Percentiles rank a stretch among this genome's conserved stretches.
phyloP scores from a whole-genome alignment of 1,140 invertebrate genomes.

The Microvelia longipes region DNA sequence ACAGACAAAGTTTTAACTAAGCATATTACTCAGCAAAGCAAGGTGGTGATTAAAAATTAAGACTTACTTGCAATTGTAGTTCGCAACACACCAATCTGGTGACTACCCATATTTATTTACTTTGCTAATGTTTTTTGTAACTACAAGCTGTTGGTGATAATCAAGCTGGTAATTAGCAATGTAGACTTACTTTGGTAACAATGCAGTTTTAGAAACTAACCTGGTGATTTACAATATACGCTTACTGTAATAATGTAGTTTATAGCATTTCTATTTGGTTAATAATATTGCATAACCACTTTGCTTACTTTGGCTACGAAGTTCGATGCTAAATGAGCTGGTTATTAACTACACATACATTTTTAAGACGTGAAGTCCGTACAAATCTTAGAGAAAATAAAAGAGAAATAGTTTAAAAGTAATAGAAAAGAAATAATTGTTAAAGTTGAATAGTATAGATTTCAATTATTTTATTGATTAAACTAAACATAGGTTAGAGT shows the following conservation, averaged over 20 bases:
- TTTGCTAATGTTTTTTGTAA: neutral
- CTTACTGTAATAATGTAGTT: too few relatives aligned
- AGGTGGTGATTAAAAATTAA: neutral
- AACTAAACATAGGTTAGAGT: neutral
- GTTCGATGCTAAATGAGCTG: too few relatives aligned
- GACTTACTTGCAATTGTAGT: neutral
- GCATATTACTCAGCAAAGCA: neutral
- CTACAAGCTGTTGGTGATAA: too few relatives aligned
- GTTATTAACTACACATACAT: neutral
- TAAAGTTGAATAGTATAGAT: neutral
- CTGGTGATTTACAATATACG: too few relatives aligned
- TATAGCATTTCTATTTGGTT: too few relatives aligned
- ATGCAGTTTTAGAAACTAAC: too few relatives aligned
- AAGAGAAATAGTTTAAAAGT: neutral
- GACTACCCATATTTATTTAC: neutral
- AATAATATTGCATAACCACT: too few relatives aligned
- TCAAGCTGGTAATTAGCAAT: too few relatives aligned
- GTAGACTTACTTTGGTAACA: too few relatives aligned
- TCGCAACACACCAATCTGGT: neutral
- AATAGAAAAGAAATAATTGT: neutral
- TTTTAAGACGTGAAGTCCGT: neutral
- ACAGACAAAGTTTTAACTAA: neutral
- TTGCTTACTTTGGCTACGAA: too few relatives aligned
- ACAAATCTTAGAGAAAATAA: too few relatives aligned
- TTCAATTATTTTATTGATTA: neutral